These are phyloP conservation scores for Actias luna DNA, from an alignment of 2,888 invertebrate genomes.

Conservation along the genomic window DNA sequence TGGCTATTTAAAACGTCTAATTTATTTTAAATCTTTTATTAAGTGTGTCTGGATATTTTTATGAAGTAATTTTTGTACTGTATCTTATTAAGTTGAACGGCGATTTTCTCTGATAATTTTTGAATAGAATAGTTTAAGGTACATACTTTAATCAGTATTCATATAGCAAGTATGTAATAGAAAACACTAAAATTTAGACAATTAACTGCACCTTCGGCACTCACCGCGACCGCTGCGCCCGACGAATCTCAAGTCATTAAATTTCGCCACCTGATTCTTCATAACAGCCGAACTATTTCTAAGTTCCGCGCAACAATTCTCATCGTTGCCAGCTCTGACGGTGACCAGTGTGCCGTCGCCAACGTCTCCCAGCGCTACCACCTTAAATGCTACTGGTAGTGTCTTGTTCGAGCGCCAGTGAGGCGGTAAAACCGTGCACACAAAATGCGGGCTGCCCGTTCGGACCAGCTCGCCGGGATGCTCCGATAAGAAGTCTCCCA, in stretches of 20 bases:
- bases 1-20: conserved; percentile 17
- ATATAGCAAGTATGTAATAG: not conserved
- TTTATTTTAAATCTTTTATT: conserved; percentile 10
- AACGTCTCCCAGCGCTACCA: conserved; percentile 96
- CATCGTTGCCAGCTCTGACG: conserved; percentile 98
- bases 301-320: conserved; percentile 97
- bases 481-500: conserved; percentile 93
- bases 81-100: not conserved
- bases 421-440: conserved; percentile 96
- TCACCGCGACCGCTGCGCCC: conserved; percentile 99
- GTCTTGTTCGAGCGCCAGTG: conserved; percentile 99
- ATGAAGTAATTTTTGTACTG: not conserved
- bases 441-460: conserved; percentile 96
- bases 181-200: conserved; percentile 36
- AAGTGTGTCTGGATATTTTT: too few relatives aligned
- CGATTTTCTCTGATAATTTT: not conserved
- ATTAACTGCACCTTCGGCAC: conserved; percentile 81
- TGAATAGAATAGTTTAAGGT: not conserved
- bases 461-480: conserved; percentile 96
- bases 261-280: conserved; percentile 99
- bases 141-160: not conserved
- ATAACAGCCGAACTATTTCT: conserved; percentile 97
- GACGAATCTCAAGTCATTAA: conserved; percentile 99
- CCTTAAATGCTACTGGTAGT: conserved; percentile 97
- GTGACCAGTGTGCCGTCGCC: conserved; percentile 98